Evolutionary conservation across 2,888 invertebrate genomes (phyloP), one percentile per base, ranked within the genome.

Genomic region (Sinelater perroti): DNA sequence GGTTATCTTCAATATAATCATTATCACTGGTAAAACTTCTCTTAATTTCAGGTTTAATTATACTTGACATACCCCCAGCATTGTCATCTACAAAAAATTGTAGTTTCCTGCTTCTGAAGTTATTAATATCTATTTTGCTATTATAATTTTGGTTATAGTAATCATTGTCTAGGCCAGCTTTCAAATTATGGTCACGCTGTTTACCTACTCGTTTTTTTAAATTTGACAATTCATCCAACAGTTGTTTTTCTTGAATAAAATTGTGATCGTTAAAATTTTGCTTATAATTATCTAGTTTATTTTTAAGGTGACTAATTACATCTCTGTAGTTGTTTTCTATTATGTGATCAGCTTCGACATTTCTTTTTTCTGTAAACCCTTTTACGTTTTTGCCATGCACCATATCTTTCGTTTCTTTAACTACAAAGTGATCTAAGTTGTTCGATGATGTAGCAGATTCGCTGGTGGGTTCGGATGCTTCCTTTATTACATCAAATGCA

Each of bases 1-100:
- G 33, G 5, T 8, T 1, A 36, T 69, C 68, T 58, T 70, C 67
- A 1, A 55, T 45, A 55, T 67, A 70, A 35, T 68, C 68, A 20
- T 70, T 67, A 44, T 69, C 69, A 13, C 65, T 65, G 1, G 61
- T 47, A 31, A 66, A 50, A 54, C 50, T 55, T 10, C 67, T 28
- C 42, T 65, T 57, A n/a, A 52, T 16, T 36, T 60, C 13, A 45
- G 35, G 31, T 46, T 50, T 52, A 14, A 40, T 50, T 20, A n/a
- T n/a, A n/a, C n/a, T n/a, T n/a, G n/a, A n/a, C n/a, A n/a, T n/a
- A n/a, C n/a, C n/a, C n/a, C n/a, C n/a, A n/a, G n/a, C n/a, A n/a
- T n/a, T n/a, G n/a, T n/a, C n/a, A n/a, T n/a, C n/a, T n/a, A n/a
- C n/a, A 20, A 35, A 35, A 14, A 11, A 36, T 10, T 36, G 13